Evolutionary conservation across 2,797 vertebrate genomes (phyloP).

Genomic region (Limosa lapponica): DNA sequence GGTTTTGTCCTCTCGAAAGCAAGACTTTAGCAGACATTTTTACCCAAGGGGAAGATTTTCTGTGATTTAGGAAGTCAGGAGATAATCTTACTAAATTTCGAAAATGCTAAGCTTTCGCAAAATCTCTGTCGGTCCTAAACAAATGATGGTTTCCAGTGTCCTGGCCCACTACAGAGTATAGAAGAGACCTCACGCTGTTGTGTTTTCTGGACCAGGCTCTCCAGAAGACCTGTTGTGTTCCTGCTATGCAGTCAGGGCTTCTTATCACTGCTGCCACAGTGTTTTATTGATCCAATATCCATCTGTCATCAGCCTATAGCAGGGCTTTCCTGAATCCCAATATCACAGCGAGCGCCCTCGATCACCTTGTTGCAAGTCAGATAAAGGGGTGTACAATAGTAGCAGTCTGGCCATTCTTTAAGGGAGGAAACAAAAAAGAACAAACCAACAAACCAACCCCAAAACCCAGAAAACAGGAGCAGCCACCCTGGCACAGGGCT

Average conservation of each 20-base stretch:
- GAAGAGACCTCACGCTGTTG: accelerated
- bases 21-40: background rate
- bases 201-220: background rate
- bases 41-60: background rate
- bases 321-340: background rate
- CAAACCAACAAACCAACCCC: background rate
- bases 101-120: background rate
- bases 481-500: background rate
- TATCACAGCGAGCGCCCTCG: background rate
- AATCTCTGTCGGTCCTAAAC: background rate
- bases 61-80: background rate
- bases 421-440: background rate
- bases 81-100: background rate
- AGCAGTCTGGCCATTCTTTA: background rate
- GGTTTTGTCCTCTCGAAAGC: background rate
- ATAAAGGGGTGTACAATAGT: background rate
- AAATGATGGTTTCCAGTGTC: background rate
- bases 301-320: background rate
- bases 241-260: background rate
- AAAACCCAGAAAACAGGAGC: background rate
- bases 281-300: background rate
- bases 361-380: background rate
- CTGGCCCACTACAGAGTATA: background rate
- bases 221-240: background rate
- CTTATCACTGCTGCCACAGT: background rate